Base-by-base conservation (phyloP, 2,113 vertebrate species). In the Syrrhaptes paradoxus region DNA sequence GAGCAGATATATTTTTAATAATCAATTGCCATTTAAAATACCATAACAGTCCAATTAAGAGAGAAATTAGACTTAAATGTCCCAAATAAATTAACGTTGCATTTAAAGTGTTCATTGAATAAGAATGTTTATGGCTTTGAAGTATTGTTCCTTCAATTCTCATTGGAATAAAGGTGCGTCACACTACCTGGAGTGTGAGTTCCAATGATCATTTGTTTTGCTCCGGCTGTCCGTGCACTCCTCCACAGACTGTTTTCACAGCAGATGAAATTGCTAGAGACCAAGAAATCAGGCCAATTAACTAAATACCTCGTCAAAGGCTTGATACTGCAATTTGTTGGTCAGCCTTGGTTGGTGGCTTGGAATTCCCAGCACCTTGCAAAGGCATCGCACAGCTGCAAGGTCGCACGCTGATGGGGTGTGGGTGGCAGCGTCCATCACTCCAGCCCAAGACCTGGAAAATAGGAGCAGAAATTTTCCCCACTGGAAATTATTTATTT, bases 1-100 rank as follows among this genome's bases (percentile, higher is more conserved):
- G 61, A 82, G 28, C 49, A 89, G 71, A 74, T 75, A 74, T 34
- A 62, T 71, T 91, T 91, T 89, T 85, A 70, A 95, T 89, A 94
- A 93, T 91, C 84, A 70, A 57, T 85, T 94, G 61, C 62, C 34
- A 57, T 71, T 91, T 91, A 71, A 88, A 82, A 57, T 24, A 52
- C 65, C 17, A 1, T 81, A 85, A 59, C 29, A 10, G 59, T 59
- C 84, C 24, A 79, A 67, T 91, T 91, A 79, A 79, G 62, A 41
- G 7, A 41, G 80, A 48, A 88, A 59, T 94, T 61, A 68, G 87
- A 76, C 54, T 36, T 83, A 52, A 81, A 22, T 45, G 32, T 68
- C 74, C 34, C 24, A 68, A 65, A 85, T 68, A 76, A 82, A 94
- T 94, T 78, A 85, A 38, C 26, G 36, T 77, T 31, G n/a, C 32